Evolutionary conservation across 2,888 invertebrate species (phyloP), one percentile per base, ranked within the genome.

Genomic region (Meandrusa payeni): DNA sequence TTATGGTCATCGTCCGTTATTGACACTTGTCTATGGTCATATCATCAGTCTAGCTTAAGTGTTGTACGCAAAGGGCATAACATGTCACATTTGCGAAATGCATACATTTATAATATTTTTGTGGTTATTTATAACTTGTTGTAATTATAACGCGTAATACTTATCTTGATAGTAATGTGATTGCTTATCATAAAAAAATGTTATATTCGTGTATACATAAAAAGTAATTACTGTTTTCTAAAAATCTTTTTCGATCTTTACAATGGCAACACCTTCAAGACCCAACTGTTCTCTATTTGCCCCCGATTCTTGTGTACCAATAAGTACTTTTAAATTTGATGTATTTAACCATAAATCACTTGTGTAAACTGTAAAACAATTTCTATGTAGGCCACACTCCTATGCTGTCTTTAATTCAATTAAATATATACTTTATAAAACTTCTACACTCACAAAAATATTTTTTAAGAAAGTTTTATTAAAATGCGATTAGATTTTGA

Each of bases 81-180:
- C 9, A 20, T 26, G 17, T 32, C 40, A 2, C n/a, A 15, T 32
- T 26, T 20, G 32, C 15, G 7, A 24, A 19, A 23, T 29, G 23
- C 24, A 12, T 40, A 24, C 12, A 28, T 40, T 29, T 31, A 19
- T 33, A 34, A 59, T 57, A 58, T 62, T 55, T 66, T 62, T 55
- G 50, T 74, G 68, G 56, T 69, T 62, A 59, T 72, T 64, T 73
- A 71, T 72, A 66, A 64, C 13, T 57, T 63, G 65, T 74, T 67
- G 63, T 73, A 42, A 48, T 42, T 57, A 52, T 56, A 43, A 58
- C 59, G 52, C 59, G 59, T 59, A 60, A 44, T 29, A 22, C n/a
- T 7, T 33, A 26, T 41, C 36, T 41, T 28, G 9, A 36, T 37
- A 36, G 40, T 37, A 12, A 37, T 36, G 37, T 31, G 19, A 29